A percentile compares a stretch with the other conserved stretches of the same genome.
These are phyloP conservation scores for Hedychridium roseum DNA, from an alignment of 2,888 invertebrate species.

Conservation along the genomic window DNA sequence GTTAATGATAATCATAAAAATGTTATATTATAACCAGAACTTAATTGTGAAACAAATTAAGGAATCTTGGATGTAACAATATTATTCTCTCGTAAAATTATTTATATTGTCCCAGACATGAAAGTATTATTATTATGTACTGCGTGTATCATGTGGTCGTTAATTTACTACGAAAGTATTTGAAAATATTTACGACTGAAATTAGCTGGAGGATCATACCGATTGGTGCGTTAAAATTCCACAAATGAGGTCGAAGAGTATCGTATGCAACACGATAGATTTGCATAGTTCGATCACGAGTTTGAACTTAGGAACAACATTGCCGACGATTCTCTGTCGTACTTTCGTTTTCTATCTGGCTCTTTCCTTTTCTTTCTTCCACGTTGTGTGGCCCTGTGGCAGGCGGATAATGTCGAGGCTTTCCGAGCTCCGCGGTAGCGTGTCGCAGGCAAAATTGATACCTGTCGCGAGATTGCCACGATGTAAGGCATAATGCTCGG, in stretches of 20 bases:
- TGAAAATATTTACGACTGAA: no score
- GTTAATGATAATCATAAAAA: no score
- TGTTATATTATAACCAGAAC: no score
- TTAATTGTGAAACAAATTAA: no score
- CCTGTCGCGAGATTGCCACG: conserved; percentile 42
- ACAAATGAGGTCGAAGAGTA: conserved; percentile 24
- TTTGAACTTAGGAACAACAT: conserved; percentile 31
- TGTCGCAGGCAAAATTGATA: conserved; percentile 49
- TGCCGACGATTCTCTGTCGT: no score
- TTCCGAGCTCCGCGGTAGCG: conserved; percentile 27
- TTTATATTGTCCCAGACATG: no score
- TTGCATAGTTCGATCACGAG: conserved; percentile 51
- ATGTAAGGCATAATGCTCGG: conserved; percentile 44
- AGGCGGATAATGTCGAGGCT: background rate
- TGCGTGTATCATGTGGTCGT: background rate
- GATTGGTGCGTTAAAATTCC: no score
- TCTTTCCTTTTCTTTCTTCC: background rate
- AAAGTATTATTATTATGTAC: no score
- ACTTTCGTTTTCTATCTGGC: background rate
- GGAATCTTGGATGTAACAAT: no score
- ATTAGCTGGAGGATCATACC: no score
- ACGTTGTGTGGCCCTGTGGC: background rate
- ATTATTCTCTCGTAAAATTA: no score
- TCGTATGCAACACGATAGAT: conserved; percentile 25
- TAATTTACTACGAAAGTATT: conserved; percentile 1